Evolutionary conservation across 37 sponge, comb jelly and placozoan genomes (phyloP), one percentile per base, ranked within the genome.

Genomic region (Theonella swinhoei): DNA sequence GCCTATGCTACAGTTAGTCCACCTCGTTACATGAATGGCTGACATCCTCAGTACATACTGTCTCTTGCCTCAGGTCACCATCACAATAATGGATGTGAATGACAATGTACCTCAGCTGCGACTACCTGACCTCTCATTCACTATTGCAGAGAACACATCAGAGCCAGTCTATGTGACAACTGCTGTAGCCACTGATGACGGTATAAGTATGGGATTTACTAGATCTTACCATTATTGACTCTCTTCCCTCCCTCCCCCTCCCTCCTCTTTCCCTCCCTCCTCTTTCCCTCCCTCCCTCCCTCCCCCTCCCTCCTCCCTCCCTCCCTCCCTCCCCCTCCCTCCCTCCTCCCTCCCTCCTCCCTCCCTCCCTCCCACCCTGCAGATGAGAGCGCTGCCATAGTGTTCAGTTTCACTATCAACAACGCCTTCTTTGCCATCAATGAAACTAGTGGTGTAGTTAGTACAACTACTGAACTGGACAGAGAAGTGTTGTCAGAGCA

Each of bases 51-150:
- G 28, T 25, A 28, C 7, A 66, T 66, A 24, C n/a, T 24, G n/a
- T 66, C 68, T 66, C 8, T 8, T 66, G 14, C 8, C 69, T 2
- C 58, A 83, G 77, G 60, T 89, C 4, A 83, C 62, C 19, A 60
- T 85, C 29, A 26, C 32, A 60, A 77, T 88, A 32, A 9, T 76
- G 42, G 89, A 89, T 34, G 62, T 11, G 39, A 89, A 89, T 78
- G 89, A 89, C 64, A 89, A 83, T 33, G 30, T 5, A 5, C 89
- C 89, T 24, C 72, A 32, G 36, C 78, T 85, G 24, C 33, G 30
- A 3, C 43, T 64, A 8, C 64, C 77, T 11, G 40, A 42, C 0
- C 77, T 62, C 34, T 7, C 24, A 4, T 70, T 77, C 36, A 72
- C 36, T 63, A 74, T 89, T 9, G 2, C 17, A 2, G 89, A 89